Evolutionary conservation across 2,888 invertebrate species (phyloP), one percentile per base, ranked within the genome.

Genomic region (Mystacides longicornis): DNA sequence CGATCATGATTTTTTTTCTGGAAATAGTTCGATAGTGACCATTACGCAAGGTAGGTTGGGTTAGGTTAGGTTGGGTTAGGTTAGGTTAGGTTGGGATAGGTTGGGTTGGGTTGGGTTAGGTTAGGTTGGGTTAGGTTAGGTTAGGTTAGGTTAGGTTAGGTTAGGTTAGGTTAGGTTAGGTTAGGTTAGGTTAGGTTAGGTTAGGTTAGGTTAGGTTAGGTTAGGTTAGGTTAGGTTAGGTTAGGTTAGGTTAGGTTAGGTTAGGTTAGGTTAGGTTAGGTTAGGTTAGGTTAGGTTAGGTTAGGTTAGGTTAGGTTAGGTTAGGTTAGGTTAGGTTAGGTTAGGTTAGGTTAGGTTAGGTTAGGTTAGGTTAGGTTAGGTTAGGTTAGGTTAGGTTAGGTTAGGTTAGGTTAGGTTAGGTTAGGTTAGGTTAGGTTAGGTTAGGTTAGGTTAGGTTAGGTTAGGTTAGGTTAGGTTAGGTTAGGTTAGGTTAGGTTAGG

Each of bases 81-180:
- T 37, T 37, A 37, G 37, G 37, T 37, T 37, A 37, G 37, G 37
- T 37, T 37, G 16, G 37, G 37, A n/a, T 37, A 37, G 37, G 37
- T 37, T 37, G 16, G 37, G 37, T 37, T 37, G 16, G 37, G 37
- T 37, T 37, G 16, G 37, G 37, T 37, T 37, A 37, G 37, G 37
- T 37, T 37, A 37, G 37, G 37, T 37, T 37, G 16, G 37, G 37
- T 37, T 37, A 37, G 37, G 37, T 37, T 37, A 37, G 37, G 37
- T 37, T 37, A 37, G 37, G 37, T 37, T 37, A 37, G 37, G 37
- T 37, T 37, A 37, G 37, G 37, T 37, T 37, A 37, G 37, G 37
- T 37, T 37, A 37, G 37, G 37, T 37, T 37, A 37, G 37, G 37
- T 37, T 37, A 37, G 37, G 37, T 37, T 37, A 37, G 37, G 37